Evolutionary conservation across 1,140 invertebrate species (phyloP).

Genomic region (Sweltsa coloradensis): DNA sequence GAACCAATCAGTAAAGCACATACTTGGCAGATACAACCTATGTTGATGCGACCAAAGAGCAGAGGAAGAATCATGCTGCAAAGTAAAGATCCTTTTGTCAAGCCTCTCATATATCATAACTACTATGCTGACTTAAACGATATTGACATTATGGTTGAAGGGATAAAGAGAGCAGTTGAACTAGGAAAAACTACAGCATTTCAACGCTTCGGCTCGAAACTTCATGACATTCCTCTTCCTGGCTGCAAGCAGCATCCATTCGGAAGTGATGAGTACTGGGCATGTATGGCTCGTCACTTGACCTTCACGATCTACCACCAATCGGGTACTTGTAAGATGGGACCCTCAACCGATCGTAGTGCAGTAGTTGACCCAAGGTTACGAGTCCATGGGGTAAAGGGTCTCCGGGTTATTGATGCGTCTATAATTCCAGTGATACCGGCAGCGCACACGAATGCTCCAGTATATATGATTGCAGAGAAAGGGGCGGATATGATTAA

Average conservation of each 20-base stretch:
- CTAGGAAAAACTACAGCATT: conserved; percentile 60
- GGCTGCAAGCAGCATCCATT: conserved; percentile 26
- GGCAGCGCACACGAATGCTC: conserved; percentile 73
- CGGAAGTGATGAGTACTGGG: conserved; percentile 62
- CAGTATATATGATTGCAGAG: conserved; percentile 74
- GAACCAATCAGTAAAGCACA: conserved; percentile 16
- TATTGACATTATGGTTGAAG: conserved; percentile 20
- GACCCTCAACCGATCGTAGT: conserved; percentile 63
- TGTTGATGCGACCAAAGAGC: conserved; percentile 30
- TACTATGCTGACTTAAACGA: conserved; percentile 26
- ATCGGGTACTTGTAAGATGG: conserved; percentile 87
- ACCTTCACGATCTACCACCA: conserved; percentile 77
- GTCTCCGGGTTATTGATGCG: conserved; percentile 71
- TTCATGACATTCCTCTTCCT: conserved; percentile 7
- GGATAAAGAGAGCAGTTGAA: conserved; percentile 21
- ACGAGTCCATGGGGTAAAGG: conserved; percentile 63
- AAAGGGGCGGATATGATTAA: conserved; percentile 74
- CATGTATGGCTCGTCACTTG: conserved; percentile 70
- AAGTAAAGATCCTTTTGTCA: conserved; percentile 33
- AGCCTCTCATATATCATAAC: conserved; percentile 40
- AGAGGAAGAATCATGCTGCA: conserved; percentile 27
- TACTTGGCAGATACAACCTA: conserved; percentile 22
- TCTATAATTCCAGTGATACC: conserved; percentile 75
- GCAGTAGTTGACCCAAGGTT: conserved; percentile 80
- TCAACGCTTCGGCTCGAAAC: conserved; percentile 14